These are phyloP conservation scores for Corythornis vintsioides DNA, from an alignment of 2,113 vertebrate species.

Conservation along the genomic window DNA sequence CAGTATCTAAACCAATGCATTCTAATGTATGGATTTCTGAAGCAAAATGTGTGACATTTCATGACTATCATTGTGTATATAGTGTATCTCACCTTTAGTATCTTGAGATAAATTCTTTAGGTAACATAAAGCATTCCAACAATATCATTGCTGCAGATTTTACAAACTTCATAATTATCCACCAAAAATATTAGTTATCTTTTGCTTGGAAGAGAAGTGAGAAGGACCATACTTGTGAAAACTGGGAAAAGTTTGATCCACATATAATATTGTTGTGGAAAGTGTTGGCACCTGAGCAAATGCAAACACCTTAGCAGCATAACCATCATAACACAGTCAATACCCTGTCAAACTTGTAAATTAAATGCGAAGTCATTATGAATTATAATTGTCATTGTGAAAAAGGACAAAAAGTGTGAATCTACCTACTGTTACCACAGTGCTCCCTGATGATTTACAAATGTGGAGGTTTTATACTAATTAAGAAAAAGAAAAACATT, in stretches of 20 bases:
- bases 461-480: background rate
- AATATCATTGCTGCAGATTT: background rate
- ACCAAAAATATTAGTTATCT: fast-evolving
- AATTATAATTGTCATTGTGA: background rate
- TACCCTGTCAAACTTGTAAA: background rate
- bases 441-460: background rate
- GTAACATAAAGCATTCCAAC: background rate
- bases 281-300: background rate
- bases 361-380: background rate
- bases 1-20: background rate
- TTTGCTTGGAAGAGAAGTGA: background rate
- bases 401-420: background rate
- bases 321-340: background rate
- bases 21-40: background rate
- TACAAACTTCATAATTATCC: background rate
- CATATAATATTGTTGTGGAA: background rate
- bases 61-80: background rate
- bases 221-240: background rate
- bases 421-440: background rate
- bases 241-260: background rate
- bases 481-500: background rate
- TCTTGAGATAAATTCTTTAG: background rate
- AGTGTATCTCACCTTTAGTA: background rate
- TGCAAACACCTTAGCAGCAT: background rate
- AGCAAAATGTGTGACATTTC: background rate